Base-by-base conservation (phyloP, 2,113 vertebrate species). In the Pseudorhombus dupliciocellatus region DNA sequence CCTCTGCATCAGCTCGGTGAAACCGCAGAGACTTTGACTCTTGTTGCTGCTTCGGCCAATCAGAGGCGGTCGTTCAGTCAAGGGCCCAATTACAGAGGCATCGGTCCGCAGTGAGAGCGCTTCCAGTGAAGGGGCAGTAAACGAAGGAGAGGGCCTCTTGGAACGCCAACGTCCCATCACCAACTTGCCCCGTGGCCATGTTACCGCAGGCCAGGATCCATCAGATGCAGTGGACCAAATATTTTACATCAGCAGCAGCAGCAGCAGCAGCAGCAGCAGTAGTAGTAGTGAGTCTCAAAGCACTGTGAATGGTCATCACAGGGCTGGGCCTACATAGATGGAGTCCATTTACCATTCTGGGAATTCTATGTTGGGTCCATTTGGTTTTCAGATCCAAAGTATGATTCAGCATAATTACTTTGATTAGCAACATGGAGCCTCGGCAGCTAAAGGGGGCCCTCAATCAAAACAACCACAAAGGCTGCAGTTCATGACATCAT, bases 31-130 rank as follows among this genome's bases (percentile, higher is more conserved):
- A 18, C 1, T 5, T 58, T 21, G 40, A 24, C 37, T 58, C 50
- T 22, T 16, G 58, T 50, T 26, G 34, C 64, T 54, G 51, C 37
- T 37, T 22, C 18, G 30, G 66, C 69, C 50, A 74, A 70, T 77
- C 16, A 46, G 5, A 73, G 48, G n/a, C 31, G 4, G 9, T 70
- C 61, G 37, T 22, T 22, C 15, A 26, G 56, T 66, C 14, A 1
- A 55, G 48, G 68, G 60, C 51, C 53, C 71, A 66, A 65, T 69
- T 67, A 65, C 16, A n/a, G 60, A 57, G 18, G 50, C 54, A 55
- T 6, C 1, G 5, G 37, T 34, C 18, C 21, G 15, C 34, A 20
- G 44, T 26, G 21, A 61, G 62, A 59, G 37, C 62, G 26, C 30
- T 55, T 48, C 40, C n/a, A 26, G 53, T 48, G 55, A 77, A 44